A percentile compares a stretch with the other conserved stretches of the same genome.
These are phyloP conservation scores for Pseudomyrmex pallidus DNA, from an alignment of 1,140 invertebrate species.

Conservation along the genomic window DNA sequence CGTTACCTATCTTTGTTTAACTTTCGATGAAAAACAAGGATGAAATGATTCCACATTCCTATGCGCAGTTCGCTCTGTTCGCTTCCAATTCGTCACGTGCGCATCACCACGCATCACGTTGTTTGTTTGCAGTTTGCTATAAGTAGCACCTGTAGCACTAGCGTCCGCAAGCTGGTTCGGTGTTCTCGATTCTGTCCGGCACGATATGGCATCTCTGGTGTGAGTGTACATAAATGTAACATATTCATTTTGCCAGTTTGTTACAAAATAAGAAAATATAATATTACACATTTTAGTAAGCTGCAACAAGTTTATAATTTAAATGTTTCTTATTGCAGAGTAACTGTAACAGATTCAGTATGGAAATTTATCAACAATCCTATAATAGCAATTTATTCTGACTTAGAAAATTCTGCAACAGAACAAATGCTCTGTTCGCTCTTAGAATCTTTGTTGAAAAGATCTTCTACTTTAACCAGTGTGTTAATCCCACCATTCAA, in stretches of 20 bases:
- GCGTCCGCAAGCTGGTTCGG: too few relatives aligned
- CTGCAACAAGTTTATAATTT: not conserved
- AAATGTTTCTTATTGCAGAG: constrained; percentile 29
- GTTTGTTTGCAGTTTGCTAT: too few relatives aligned
- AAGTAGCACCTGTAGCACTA: too few relatives aligned
- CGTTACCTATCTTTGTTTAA: too few relatives aligned
- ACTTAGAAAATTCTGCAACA: constrained; percentile 69
- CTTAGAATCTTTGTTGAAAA: constrained; percentile 75
- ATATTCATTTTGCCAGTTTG: not conserved
- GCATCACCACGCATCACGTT: too few relatives aligned
- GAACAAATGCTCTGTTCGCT: constrained; percentile 73
- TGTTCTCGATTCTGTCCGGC: too few relatives aligned
- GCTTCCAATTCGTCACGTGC: too few relatives aligned
- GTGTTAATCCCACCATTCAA: constrained; percentile 76
- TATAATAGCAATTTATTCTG: constrained; percentile 75
- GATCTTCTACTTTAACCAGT: constrained; percentile 75
- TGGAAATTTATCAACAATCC: constrained; percentile 78
- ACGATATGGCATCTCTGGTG: too few relatives aligned
- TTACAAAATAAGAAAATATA: not conserved
- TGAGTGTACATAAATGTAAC: constrained; percentile 26
- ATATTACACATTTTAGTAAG: not conserved
- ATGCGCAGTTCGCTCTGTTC: too few relatives aligned
- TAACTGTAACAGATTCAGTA: constrained; percentile 69
- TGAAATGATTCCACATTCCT: too few relatives aligned
- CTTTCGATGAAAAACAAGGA: too few relatives aligned